Percentiles rank a stretch among this genome's conserved stretches.
Conservation (phyloP, 2,888 invertebrate genomes). For the Aromia moschata region DNA sequence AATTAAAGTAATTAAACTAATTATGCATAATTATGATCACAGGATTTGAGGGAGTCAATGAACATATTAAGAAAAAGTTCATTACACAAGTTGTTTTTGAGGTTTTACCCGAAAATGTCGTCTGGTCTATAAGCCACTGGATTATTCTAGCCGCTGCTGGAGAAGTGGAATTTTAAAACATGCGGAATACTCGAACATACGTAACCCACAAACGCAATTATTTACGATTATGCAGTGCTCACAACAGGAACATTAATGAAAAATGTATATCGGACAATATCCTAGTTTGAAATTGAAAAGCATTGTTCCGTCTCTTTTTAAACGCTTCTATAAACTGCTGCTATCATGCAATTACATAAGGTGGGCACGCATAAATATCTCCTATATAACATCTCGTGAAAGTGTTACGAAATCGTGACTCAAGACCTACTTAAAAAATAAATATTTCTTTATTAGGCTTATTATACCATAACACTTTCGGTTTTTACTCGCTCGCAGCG, state of each 20-base stretch:
- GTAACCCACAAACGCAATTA: neutral
- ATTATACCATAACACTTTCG: conserved; percentile 24
- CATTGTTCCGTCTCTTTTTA: neutral
- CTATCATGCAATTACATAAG: conserved; percentile 25
- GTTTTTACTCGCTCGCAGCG: conserved; percentile 18
- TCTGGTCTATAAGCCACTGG: too few species aligned
- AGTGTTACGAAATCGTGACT: conserved; percentile 29
- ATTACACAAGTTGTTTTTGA: too few species aligned
- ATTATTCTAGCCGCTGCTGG: too few species aligned
- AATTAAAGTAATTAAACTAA: too few species aligned
- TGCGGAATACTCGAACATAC: too few species aligned
- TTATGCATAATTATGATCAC: too few species aligned
- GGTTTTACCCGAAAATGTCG: too few species aligned
- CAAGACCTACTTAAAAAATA: conserved; percentile 38
- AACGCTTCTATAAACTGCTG: conserved; percentile 4
- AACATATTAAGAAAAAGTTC: too few species aligned
- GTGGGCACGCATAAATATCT: conserved; percentile 26
- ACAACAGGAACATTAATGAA: neutral
- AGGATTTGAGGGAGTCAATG: too few species aligned
- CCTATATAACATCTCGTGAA: conserved; percentile 36
- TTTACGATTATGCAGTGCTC: neutral
- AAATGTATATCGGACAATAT: neutral
- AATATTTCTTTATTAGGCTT: conserved; percentile 32
- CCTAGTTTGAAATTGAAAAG: conserved; percentile 3
- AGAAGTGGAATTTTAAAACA: too few species aligned